Evolutionary conservation across 2,113 vertebrate species (phyloP).

Genomic region (Poicephalus meyeri): DNA sequence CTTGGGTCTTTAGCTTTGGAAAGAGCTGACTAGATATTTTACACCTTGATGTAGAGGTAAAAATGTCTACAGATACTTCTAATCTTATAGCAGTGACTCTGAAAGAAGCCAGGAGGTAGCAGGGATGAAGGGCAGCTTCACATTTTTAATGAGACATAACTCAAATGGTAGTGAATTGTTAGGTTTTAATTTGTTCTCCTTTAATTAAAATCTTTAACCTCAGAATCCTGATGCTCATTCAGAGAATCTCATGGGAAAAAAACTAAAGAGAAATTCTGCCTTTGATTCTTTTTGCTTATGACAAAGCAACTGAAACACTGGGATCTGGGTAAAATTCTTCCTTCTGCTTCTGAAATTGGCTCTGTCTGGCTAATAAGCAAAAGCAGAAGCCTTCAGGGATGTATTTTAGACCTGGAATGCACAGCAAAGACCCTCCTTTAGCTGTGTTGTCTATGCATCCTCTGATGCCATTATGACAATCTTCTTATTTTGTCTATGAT

Average conservation of each 20-base stretch:
- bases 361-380: neutral
- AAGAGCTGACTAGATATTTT: neutral
- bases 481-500: neutral
- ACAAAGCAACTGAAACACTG: neutral
- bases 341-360: neutral
- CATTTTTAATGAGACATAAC: neutral
- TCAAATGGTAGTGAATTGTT: neutral
- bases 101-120: neutral
- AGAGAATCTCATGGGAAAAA: neutral
- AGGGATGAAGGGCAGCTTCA: neutral
- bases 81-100: neutral
- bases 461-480: slow-evolving; percentile 3
- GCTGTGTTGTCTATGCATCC: neutral
- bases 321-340: neutral
- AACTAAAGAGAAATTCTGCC: neutral
- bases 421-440: neutral
- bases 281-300: neutral
- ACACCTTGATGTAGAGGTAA: neutral
- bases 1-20: neutral
- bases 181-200: neutral
- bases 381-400: neutral
- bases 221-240: neutral
- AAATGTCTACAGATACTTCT: neutral
- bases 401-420: neutral
- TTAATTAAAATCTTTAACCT: neutral